These are phyloP conservation scores for Orgyia antiqua DNA, from an alignment of 2,888 invertebrate species.

Conservation along the genomic window DNA sequence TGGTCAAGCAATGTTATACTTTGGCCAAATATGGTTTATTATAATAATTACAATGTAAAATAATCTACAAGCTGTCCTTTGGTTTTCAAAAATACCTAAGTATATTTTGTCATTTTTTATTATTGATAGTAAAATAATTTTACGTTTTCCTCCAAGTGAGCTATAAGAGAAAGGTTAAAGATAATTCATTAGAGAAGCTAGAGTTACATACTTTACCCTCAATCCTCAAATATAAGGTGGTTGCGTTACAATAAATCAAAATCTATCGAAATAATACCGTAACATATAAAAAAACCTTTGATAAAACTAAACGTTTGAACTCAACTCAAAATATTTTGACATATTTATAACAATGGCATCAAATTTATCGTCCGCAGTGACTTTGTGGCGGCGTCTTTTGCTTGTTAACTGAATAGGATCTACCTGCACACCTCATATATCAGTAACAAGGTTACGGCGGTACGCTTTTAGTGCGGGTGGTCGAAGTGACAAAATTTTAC, in stretches of 20 bases:
- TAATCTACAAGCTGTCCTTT: too few species aligned
- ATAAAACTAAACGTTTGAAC: slow-evolving; percentile 7
- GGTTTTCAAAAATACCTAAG: too few species aligned
- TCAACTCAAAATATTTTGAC: slow-evolving; percentile 27
- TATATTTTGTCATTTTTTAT: too few species aligned
- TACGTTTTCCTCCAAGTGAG: too few species aligned
- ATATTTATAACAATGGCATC: slow-evolving; percentile 20
- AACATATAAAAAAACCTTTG: slow-evolving; percentile 4
- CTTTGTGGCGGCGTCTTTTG: slow-evolving; percentile 21
- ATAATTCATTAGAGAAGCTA: too few species aligned
- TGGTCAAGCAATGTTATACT: too few species aligned
- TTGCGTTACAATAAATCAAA: not conserved
- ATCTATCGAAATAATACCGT: not conserved
- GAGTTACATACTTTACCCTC: too few species aligned
- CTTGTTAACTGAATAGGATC: slow-evolving; percentile 9
- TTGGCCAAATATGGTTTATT: too few species aligned
- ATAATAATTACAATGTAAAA: too few species aligned
- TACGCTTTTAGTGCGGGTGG: slow-evolving; percentile 22
- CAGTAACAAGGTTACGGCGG: slow-evolving; percentile 13
- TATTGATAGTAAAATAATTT: too few species aligned
- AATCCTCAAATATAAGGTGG: too few species aligned
- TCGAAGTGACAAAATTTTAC: slow-evolving; percentile 28
- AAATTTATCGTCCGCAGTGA: slow-evolving; percentile 28
- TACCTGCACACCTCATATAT: slow-evolving; percentile 16
- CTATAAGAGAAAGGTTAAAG: too few species aligned